These are phyloP conservation scores for Yoshiicerus persimilis DNA, from an alignment of 1,140 invertebrate genomes.

Conservation along the genomic window DNA sequence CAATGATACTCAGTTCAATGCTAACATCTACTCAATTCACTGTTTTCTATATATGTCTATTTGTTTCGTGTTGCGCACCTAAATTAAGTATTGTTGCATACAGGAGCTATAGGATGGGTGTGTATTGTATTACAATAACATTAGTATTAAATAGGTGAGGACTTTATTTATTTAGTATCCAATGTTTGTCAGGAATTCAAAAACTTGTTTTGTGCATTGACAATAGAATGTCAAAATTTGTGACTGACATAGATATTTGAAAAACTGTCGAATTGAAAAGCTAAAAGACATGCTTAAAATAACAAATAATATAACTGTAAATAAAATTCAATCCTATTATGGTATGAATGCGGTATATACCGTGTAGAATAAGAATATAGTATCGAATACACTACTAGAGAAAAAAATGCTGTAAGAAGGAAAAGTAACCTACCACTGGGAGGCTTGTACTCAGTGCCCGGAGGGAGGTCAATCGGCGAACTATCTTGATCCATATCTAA, in stretches of 20 bases:
- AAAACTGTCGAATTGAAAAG: neutral
- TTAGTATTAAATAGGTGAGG: too few species aligned
- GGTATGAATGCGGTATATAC: too few species aligned
- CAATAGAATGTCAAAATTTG: neutral
- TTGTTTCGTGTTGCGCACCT: too few species aligned
- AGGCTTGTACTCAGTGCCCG: constrained; percentile 38
- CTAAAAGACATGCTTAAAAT: neutral
- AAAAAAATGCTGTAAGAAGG: neutral
- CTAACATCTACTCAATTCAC: neutral
- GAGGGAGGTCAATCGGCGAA: constrained; percentile 37
- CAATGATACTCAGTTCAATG: neutral
- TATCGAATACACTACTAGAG: neutral
- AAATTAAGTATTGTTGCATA: neutral
- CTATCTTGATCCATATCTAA: constrained; percentile 30
- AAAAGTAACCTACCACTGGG: constrained; percentile 40
- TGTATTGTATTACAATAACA: too few species aligned
- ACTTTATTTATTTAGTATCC: too few species aligned
- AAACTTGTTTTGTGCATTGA: neutral
- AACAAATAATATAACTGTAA: neutral
- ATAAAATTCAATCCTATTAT: neutral
- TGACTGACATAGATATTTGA: neutral
- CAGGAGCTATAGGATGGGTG: neutral
- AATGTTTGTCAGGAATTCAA: neutral
- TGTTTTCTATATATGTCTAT: neutral
- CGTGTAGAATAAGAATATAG: too few species aligned